These are phyloP conservation scores for Caenorhabditis imperialis DNA, from an alignment of 2,888 invertebrate genomes.

Conservation along the genomic window DNA sequence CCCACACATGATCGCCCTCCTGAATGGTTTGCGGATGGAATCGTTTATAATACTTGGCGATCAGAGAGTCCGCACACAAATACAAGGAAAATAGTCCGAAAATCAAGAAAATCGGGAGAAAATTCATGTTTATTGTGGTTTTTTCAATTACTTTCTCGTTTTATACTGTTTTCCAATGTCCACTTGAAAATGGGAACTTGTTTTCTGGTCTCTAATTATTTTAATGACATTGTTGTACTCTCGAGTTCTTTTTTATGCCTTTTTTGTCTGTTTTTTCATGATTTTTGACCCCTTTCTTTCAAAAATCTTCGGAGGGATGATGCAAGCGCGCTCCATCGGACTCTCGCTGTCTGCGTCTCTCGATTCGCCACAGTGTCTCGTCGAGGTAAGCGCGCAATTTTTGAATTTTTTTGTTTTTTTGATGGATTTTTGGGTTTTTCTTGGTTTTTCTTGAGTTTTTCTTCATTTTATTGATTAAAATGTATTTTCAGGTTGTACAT, in stretches of 20 bases:
- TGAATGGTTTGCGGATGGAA: conserved; percentile 21
- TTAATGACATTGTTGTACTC: too few species aligned
- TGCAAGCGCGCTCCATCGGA: conserved; percentile 13
- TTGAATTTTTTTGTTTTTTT: conserved; percentile 1
- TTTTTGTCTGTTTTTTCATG: too few species aligned
- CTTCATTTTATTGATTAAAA: too few species aligned
- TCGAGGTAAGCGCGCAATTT: not conserved
- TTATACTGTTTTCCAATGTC: not conserved
- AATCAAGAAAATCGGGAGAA: not conserved
- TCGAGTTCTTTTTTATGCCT: too few species aligned
- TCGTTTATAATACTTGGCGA: conserved; percentile 22
- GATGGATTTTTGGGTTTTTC: not conserved
- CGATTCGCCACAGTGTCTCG: conserved; percentile 3
- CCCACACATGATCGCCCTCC: conserved; percentile 47
- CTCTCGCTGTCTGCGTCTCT: conserved; percentile 19
- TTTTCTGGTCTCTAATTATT: too few species aligned
- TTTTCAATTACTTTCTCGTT: not conserved
- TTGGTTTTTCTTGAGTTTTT: not conserved
- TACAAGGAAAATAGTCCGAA: conserved; percentile 10
- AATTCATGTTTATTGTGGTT: conserved; percentile 3
- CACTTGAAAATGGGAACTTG: too few species aligned
- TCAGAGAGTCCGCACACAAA: conserved; percentile 5
- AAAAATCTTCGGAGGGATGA: too few species aligned
- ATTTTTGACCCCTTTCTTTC: too few species aligned
- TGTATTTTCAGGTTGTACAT: conserved; percentile 42